These are phyloP conservation scores for Teleogryllus occipitalis DNA, from an alignment of 1,140 invertebrate genomes.

Conservation along the genomic window DNA sequence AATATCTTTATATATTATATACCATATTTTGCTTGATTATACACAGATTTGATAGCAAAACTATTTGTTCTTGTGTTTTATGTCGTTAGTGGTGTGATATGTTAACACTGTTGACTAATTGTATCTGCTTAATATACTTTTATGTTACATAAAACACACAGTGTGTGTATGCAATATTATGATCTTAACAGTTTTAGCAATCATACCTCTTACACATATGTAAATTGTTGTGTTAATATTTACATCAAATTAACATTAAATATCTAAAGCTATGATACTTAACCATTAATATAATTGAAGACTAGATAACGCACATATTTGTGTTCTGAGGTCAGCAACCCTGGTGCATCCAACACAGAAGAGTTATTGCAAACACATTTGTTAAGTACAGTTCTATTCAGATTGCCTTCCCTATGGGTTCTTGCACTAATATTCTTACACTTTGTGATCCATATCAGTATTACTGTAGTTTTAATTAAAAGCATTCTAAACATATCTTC, in stretches of 20 bases:
- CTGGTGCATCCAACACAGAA: background rate
- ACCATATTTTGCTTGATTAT: slow-evolving; percentile 5
- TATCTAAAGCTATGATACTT: background rate
- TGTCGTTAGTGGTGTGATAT: background rate
- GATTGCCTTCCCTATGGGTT: background rate
- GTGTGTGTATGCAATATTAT: background rate
- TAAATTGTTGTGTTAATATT: background rate
- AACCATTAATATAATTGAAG: background rate
- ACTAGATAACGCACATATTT: background rate
- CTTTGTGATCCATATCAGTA: no score
- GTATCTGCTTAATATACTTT: background rate
- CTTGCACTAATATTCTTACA: no score
- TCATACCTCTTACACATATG: background rate
- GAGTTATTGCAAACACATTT: background rate
- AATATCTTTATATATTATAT: slow-evolving; percentile 2
- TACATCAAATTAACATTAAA: background rate
- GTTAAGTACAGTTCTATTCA: background rate
- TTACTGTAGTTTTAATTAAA: no score
- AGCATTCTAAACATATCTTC: no score
- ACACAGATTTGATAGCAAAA: slow-evolving; percentile 1
- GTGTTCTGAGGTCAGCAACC: background rate
- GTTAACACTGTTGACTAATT: background rate
- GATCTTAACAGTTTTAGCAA: background rate
- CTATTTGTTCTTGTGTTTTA: slow-evolving; percentile 5
- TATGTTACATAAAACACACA: background rate